phyloP scores from a whole-genome alignment of 1,140 invertebrate genomes.

The Pseudomyrmex dendroicus region DNA sequence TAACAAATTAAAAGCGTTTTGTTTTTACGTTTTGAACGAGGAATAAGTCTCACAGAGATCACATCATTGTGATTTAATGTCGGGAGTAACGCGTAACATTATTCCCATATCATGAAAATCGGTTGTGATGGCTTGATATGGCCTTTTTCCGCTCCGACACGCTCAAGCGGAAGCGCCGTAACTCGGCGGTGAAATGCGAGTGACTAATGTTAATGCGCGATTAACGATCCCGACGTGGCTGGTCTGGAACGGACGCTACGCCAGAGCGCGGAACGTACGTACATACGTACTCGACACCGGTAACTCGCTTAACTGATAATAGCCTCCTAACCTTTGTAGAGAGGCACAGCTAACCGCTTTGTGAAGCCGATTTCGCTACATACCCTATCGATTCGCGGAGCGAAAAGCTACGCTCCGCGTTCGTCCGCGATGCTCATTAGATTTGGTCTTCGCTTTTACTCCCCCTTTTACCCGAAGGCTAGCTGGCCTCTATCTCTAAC shows the following conservation, averaged over 20 bases:
- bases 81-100: neutral
- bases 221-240: constrained; percentile 7
- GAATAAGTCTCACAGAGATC: too few relatives aligned
- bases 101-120: constrained; percentile 26
- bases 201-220: constrained; percentile 55
- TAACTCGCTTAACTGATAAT: constrained; percentile 64
- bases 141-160: constrained; percentile 22
- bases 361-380: constrained; percentile 28
- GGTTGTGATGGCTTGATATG: neutral
- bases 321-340: constrained; percentile 55
- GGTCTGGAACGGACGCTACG: neutral
- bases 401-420: constrained; percentile 34
- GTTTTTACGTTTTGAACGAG: too few relatives aligned
- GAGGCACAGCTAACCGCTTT: constrained; percentile 2
- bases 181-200: constrained; percentile 18
- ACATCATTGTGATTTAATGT: neutral
- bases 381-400: neutral
- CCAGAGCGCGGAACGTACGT: neutral
- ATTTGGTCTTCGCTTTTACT: constrained; percentile 50
- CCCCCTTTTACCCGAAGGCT: neutral
- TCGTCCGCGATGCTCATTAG: constrained; percentile 41
- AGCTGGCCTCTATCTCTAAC: constrained; percentile 27
- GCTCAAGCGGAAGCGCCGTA: constrained; percentile 5
- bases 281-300: constrained; percentile 24
- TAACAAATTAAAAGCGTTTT: too few relatives aligned